phyloP scores from a whole-genome alignment of 2,888 invertebrate genomes.

The Andrena fulva region DNA sequence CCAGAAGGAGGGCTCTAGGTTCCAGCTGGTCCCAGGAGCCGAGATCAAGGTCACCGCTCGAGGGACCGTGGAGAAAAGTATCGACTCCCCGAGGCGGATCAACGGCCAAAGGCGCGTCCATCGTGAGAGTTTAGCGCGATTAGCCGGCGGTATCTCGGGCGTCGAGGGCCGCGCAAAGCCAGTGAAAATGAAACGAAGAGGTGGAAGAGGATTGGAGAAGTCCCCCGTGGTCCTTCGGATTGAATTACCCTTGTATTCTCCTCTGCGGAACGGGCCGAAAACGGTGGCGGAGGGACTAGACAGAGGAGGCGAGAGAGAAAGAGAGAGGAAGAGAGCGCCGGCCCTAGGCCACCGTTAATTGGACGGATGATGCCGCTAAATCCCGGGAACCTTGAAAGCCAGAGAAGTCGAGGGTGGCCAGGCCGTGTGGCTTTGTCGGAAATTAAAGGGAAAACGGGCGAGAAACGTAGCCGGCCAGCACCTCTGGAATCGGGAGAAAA shows the following conservation, averaged over 20 bases:
- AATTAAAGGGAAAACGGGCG: slow-evolving; percentile 74
- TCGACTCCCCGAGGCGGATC: slow-evolving; percentile 2
- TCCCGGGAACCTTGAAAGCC: slow-evolving; percentile 72
- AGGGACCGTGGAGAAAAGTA: not conserved
- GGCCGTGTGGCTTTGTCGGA: slow-evolving; percentile 70
- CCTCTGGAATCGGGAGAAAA: slow-evolving; percentile 22
- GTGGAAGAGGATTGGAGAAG: slow-evolving; percentile 14
- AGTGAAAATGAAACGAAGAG: slow-evolving; percentile 30
- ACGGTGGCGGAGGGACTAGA: slow-evolving; percentile 28
- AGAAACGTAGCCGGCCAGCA: not conserved
- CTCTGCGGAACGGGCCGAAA: slow-evolving; percentile 33
- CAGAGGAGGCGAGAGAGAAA: too few relatives aligned
- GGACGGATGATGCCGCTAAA: slow-evolving; percentile 78
- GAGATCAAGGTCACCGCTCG: not conserved
- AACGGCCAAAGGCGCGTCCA: not conserved
- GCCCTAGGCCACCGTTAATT: slow-evolving; percentile 73
- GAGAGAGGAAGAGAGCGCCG: not conserved
- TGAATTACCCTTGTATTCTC: slow-evolving; percentile 63
- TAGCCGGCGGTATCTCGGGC: slow-evolving; percentile 24
- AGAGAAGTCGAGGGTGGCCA: slow-evolving; percentile 46
- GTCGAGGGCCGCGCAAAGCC: slow-evolving; percentile 7
- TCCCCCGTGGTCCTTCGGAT: slow-evolving; percentile 43
- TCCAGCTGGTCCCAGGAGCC: too few relatives aligned
- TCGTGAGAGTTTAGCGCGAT: slow-evolving; percentile 13
- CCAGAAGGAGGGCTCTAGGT: too few relatives aligned